Percentiles rank a stretch among this genome's conserved stretches.
Conservation (phyloP, 2,113 vertebrate species). For the Baryphthengus martii region DNA sequence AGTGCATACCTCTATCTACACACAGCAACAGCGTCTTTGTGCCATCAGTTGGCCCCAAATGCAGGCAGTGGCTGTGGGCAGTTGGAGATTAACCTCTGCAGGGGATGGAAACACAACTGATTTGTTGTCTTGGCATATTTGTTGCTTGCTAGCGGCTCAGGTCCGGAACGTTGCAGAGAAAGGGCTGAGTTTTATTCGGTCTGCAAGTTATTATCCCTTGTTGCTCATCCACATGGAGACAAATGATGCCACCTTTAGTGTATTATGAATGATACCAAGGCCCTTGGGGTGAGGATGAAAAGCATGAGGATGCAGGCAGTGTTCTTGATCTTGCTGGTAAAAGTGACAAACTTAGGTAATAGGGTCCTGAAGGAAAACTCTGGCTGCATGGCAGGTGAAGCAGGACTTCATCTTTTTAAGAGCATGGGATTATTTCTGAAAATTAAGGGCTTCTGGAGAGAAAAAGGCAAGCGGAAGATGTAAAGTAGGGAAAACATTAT, state of each 20-base stretch:
- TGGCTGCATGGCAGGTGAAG: neutral
- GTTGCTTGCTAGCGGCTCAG: neutral
- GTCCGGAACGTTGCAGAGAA: neutral
- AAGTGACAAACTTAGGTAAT: neutral
- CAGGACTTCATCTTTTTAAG: neutral
- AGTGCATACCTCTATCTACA: neutral
- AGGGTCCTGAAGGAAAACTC: neutral
- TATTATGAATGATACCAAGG: neutral
- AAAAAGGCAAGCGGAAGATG: neutral
- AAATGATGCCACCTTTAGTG: neutral
- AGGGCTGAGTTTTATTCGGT: neutral
- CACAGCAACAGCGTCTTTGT: neutral
- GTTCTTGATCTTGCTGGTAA: neutral
- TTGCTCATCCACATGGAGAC: neutral
- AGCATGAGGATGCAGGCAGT: neutral
- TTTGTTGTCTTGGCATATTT: neutral
- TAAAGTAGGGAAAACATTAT: neutral
- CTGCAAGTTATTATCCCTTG: neutral
- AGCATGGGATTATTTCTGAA: neutral
- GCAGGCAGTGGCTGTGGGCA: neutral
- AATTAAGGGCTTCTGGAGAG: neutral
- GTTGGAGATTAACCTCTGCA: neutral
- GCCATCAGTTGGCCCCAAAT: neutral
- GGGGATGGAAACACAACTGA: neutral
- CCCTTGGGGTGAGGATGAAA: neutral